These are phyloP conservation scores for Bombus sylvicola DNA, from an alignment of 1,140 invertebrate species.

Conservation along the genomic window DNA sequence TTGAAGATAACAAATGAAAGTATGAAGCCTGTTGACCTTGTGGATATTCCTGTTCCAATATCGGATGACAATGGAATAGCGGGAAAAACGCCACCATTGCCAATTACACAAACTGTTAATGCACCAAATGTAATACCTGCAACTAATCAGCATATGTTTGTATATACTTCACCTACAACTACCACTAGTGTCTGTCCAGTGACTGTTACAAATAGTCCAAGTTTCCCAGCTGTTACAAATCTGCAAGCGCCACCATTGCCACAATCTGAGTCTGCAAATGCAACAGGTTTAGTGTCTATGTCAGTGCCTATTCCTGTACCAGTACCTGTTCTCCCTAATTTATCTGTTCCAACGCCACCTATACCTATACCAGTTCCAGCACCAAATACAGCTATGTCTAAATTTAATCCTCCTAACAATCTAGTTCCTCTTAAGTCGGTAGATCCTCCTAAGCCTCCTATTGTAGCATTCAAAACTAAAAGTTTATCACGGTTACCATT, in stretches of 20 bases:
- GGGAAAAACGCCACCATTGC: conserved; percentile 76
- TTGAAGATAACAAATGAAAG: conserved; percentile 70
- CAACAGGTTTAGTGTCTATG: conserved; percentile 63
- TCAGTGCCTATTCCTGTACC: conserved; percentile 70
- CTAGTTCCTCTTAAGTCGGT: conserved; percentile 77
- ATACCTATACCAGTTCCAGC: conserved; percentile 72
- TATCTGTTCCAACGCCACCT: conserved; percentile 72
- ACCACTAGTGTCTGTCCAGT: conserved; percentile 52
- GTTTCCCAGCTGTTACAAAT: conserved; percentile 42
- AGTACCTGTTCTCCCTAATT: conserved; percentile 64
- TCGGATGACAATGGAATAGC: conserved; percentile 60
- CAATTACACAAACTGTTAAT: conserved; percentile 48
- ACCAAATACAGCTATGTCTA: conserved; percentile 75
- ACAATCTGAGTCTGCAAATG: conserved; percentile 38
- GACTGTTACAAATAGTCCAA: conserved; percentile 52
- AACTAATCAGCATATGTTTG: conserved; percentile 33
- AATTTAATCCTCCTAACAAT: conserved; percentile 80
- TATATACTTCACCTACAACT: conserved; percentile 53
- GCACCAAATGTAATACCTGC: conserved; percentile 42
- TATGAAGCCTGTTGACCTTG: conserved; percentile 81
- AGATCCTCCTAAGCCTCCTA: conserved; percentile 77
- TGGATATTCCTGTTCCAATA: conserved; percentile 85
- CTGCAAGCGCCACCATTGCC: conserved; percentile 60
- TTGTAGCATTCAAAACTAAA: conserved; percentile 84
- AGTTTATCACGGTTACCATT: conserved; percentile 90